These are phyloP conservation scores for Dascyllus trimaculatus DNA, from an alignment of 2,113 vertebrate species.

Conservation along the genomic window DNA sequence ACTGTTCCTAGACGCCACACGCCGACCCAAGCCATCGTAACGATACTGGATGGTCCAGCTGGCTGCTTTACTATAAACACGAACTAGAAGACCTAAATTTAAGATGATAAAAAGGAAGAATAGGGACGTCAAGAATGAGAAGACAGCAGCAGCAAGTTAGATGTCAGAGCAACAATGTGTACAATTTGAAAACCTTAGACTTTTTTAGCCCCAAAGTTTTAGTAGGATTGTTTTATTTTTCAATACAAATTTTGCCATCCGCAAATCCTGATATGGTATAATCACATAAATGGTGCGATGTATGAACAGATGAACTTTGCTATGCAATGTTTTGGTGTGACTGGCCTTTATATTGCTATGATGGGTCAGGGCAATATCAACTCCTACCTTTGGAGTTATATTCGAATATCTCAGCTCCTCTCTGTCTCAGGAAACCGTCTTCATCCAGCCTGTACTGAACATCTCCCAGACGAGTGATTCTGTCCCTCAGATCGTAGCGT, in stretches of 20 bases:
- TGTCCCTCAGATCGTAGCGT: conserved; percentile 95
- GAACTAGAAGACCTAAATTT: conserved; percentile 87
- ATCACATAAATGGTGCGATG: no score
- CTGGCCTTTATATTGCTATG: not conserved
- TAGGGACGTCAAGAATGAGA: not conserved
- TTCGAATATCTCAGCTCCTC: conserved; percentile 97
- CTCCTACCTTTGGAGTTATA: conserved; percentile 94
- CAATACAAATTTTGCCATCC: no score
- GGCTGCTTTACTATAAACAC: conserved; percentile 96
- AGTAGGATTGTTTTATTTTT: not conserved
- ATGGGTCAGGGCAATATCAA: not conserved
- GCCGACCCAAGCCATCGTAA: conserved; percentile 94
- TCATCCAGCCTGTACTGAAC: conserved; percentile 96
- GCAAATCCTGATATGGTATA: no score
- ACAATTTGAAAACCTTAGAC: not conserved
- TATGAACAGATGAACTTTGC: not conserved
- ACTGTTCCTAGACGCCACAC: conserved; percentile 94
- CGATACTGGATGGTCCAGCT: conserved; percentile 98
- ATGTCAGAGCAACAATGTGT: not conserved
- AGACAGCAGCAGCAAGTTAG: not conserved
- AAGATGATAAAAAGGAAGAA: not conserved
- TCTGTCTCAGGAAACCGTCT: conserved; percentile 95
- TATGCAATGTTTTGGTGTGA: not conserved
- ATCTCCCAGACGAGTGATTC: conserved; percentile 96
- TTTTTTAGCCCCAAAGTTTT: not conserved